Conservation (phyloP, 2,113 vertebrate genomes). For the Strix uralensis region DNA sequence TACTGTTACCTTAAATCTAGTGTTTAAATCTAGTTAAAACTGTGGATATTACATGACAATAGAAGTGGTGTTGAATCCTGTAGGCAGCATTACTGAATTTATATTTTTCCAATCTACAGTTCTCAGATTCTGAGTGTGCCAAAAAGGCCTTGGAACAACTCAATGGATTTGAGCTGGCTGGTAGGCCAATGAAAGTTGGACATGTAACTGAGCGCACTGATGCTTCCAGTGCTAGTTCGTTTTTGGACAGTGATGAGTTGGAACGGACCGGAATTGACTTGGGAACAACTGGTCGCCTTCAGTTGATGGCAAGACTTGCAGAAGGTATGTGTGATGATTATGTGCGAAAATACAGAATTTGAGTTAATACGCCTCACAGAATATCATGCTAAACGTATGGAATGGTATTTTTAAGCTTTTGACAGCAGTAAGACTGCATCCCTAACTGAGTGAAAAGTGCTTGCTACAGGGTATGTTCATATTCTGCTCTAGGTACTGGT, state of each 20-base stretch:
- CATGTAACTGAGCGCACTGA: slow-evolving; percentile 94
- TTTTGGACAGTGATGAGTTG: slow-evolving; percentile 93
- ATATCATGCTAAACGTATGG: not conserved
- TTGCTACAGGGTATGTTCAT: rapidly evolving
- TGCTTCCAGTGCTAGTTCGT: slow-evolving; percentile 86
- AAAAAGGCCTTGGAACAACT: slow-evolving; percentile 96
- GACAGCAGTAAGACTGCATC: not conserved
- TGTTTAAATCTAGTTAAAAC: not conserved
- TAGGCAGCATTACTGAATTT: not conserved
- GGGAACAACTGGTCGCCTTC: slow-evolving; percentile 92
- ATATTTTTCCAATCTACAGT: slow-evolving; percentile 68
- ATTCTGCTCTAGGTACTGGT: slow-evolving; percentile 82
- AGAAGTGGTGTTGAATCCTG: not conserved
- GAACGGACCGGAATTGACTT: slow-evolving; percentile 93
- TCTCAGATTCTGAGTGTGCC: slow-evolving; percentile 93
- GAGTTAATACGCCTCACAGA: not conserved
- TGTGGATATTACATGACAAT: not conserved
- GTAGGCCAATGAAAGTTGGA: slow-evolving; percentile 97
- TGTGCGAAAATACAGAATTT: not conserved
- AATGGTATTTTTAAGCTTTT: not conserved
- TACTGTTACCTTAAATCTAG: not conserved
- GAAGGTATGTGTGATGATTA: slow-evolving; percentile 77
- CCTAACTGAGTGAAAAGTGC: not conserved
- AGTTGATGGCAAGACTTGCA: slow-evolving; percentile 94
- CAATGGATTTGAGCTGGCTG: slow-evolving; percentile 94